Evolutionary conservation across 2,888 invertebrate species (phyloP), one percentile per base, ranked within the genome.

Genomic region (Volucella zonaria): DNA sequence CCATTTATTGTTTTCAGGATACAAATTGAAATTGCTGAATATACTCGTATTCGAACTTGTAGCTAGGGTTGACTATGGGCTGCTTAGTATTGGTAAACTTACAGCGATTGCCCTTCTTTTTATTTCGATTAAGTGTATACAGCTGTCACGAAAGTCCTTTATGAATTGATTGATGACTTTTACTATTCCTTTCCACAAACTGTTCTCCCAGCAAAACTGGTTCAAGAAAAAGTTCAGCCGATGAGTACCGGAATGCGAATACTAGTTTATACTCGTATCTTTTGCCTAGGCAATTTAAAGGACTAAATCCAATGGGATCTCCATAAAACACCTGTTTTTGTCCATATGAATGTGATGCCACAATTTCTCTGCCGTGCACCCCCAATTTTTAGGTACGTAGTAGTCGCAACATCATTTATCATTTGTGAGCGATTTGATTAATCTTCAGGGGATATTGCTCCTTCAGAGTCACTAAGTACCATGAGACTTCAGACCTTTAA

Each of bases 381-480:
- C 58, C 64, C 61, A 58, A 75, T 79, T 64, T 66, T 31, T 31
- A 4, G 31, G 31, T 31, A 31, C 6, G 31, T 6, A 74, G 67
- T 71, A 67, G 76, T 77, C 74, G 78, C 82, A 79, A 66, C 87
- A 86, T 82, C 87, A 87, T 87, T 87, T 85, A 82, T 79, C 82
- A 82, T 75, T 82, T 79, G 82, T 76, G 79, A 86, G 66, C 79
- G 68, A 86, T 83, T 86, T 86, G 82, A 86, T 86, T 86, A 82
- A 86, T 86, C 82, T 86, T 6, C 31, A 45, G 71, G 76, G 75
- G 82, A 86, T 82, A 86, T 79, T 86, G 86, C 86, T 82, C 82
- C 82, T 86, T 86, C 75, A 78, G 77, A 82, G 77, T 66, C 82
- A 78, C 82, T 78, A 76, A 81, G 81, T 85, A 85, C 81, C 81